Evolutionary conservation across 2,888 invertebrate species (phyloP).

Genomic region (Omphaloscelis lunosa): DNA sequence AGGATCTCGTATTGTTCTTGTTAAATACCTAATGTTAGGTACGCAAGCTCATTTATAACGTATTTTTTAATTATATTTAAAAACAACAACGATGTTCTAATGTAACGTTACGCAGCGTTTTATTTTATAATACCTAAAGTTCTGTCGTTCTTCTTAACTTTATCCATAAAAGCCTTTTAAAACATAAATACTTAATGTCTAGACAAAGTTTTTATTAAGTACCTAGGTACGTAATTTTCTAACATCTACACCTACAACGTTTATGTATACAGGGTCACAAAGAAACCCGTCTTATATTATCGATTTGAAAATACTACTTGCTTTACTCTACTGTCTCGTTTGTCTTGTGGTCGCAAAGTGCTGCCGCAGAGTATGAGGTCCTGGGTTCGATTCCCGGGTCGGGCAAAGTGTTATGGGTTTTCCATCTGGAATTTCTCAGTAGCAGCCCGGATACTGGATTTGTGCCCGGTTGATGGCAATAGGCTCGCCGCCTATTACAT

Average conservation of each 20-base stretch:
- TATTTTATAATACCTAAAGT: slow-evolving; percentile 43
- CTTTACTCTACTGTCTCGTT: no score
- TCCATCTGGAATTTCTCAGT: no score
- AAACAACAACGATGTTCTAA: neutral
- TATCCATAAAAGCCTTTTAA: slow-evolving; percentile 41
- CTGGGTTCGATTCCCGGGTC: no score
- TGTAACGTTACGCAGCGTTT: slow-evolving; percentile 8
- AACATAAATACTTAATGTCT: slow-evolving; percentile 40
- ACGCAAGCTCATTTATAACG: neutral
- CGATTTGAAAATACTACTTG: no score
- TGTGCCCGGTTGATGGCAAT: no score
- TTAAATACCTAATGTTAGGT: neutral
- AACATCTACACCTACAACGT: neutral
- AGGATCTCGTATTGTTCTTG: neutral
- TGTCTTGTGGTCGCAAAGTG: no score
- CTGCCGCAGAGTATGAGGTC: no score
- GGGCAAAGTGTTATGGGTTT: no score
- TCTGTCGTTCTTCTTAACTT: slow-evolving; percentile 38
- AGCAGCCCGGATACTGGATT: no score
- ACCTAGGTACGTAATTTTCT: slow-evolving; percentile 11
- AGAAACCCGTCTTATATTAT: slow-evolving; percentile 2
- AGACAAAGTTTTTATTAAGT: slow-evolving; percentile 14
- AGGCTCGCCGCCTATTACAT: no score
- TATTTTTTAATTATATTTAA: slow-evolving; percentile 15
- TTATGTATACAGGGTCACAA: neutral